Percentiles rank a stretch among this genome's conserved stretches.
phyloP scores from a whole-genome alignment of 2,113 vertebrate genomes.

The Tichodroma muraria region DNA sequence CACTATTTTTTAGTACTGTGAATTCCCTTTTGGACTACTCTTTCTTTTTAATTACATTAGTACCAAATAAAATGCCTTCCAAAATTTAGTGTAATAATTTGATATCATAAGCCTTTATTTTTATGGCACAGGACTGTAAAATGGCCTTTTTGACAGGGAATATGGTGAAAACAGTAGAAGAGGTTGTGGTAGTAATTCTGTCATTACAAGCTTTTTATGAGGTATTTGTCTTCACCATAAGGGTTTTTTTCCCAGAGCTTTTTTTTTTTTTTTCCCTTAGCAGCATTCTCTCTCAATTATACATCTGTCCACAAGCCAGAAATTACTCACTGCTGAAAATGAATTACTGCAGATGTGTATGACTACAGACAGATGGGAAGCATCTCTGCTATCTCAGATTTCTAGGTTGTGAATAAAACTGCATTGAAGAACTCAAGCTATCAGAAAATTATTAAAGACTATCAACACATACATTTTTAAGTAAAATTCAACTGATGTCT shows the following conservation, averaged over 20 bases:
- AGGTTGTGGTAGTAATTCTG: neutral
- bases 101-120: neutral
- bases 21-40: neutral
- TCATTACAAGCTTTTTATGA: neutral
- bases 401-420: neutral
- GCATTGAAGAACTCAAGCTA: neutral
- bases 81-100: neutral
- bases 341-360: conserved; percentile 3
- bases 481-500: neutral
- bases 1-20: neutral
- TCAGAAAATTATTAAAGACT: neutral
- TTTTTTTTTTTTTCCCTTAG: neutral
- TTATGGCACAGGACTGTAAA: neutral
- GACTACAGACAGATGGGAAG: conserved; percentile 18
- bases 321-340: conserved; percentile 16
- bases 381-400: neutral
- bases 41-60: neutral
- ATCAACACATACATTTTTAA: neutral
- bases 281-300: conserved; percentile 28
- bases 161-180: neutral
- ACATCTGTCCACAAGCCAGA: conserved; percentile 25
- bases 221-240: neutral
- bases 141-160: neutral
- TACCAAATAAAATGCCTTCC: neutral
- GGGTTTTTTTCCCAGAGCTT: neutral